These are phyloP conservation scores for Cephus cinctus DNA, from an alignment of 1,140 invertebrate species.

Conservation along the genomic window DNA sequence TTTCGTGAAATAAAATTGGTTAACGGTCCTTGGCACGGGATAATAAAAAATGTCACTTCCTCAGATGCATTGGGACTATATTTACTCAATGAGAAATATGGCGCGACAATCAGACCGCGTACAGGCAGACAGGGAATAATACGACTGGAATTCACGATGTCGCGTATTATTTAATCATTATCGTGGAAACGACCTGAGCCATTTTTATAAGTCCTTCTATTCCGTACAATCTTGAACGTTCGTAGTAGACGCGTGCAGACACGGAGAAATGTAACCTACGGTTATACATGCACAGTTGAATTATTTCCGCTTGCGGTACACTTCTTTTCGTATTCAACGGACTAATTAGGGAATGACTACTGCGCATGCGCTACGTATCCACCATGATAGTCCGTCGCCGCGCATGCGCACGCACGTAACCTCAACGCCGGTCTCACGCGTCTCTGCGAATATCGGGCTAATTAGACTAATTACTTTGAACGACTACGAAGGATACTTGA, in stretches of 20 bases:
- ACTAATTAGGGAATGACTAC: conserved; percentile 44
- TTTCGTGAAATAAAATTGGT: too few relatives aligned
- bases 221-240: too few relatives aligned
- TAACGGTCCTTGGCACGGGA: too few relatives aligned
- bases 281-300: too few relatives aligned
- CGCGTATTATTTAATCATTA: conserved; percentile 24
- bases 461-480: too few relatives aligned
- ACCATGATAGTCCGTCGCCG: too few relatives aligned
- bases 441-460: conserved; percentile 23
- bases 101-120: too few relatives aligned
- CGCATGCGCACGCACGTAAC: conserved; percentile 22
- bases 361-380: conserved; percentile 15
- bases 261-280: conserved; percentile 27
- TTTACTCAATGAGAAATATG: too few relatives aligned
- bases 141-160: conserved; percentile 10
- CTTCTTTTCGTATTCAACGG: conserved; percentile 27
- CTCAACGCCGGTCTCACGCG: conserved; percentile 28
- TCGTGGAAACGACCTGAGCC: conserved; percentile 23
- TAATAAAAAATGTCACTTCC: too few relatives aligned
- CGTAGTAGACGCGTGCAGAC: conserved; percentile 18
- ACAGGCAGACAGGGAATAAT: conserved; percentile 21
- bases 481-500: too few relatives aligned
- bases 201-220: too few relatives aligned
- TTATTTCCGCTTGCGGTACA: conserved; percentile 45
- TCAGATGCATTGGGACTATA: too few relatives aligned